phyloP scores from a whole-genome alignment of 1,140 invertebrate species.

The Leucophenga varia region DNA sequence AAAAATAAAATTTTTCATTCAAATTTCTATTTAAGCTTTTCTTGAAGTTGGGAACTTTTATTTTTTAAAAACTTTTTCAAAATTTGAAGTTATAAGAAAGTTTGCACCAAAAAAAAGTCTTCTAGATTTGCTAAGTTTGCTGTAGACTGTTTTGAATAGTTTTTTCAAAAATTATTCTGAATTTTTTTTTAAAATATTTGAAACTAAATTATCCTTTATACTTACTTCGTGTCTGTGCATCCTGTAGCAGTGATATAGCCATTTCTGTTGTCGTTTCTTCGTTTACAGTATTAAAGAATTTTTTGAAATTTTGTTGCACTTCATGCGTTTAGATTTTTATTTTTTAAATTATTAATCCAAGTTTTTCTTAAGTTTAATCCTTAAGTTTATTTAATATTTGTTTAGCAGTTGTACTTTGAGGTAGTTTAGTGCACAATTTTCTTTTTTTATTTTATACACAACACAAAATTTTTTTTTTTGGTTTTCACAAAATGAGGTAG shows the following conservation, averaged over 20 bases:
- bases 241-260: slow-evolving; percentile 54
- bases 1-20: too few species aligned
- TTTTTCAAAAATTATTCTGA: too few species aligned
- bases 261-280: slow-evolving; percentile 23
- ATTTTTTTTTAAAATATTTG: background rate
- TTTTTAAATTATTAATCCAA: slow-evolving; percentile 6
- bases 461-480: too few species aligned
- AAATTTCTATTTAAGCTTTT: too few species aligned
- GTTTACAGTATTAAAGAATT: slow-evolving; percentile 17
- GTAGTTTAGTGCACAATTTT: slow-evolving; percentile 31
- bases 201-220: slow-evolving; percentile 6
- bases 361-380: background rate
- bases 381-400: slow-evolving; percentile 8
- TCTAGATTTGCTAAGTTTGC: too few species aligned
- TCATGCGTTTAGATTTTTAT: slow-evolving; percentile 17
- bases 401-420: slow-evolving; percentile 44
- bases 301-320: slow-evolving; percentile 10
- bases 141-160: too few species aligned
- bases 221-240: slow-evolving; percentile 56
- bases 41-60: too few species aligned
- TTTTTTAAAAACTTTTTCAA: too few species aligned
- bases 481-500: slow-evolving; percentile 50
- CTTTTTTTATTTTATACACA: slow-evolving; percentile 5
- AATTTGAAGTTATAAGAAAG: too few species aligned
- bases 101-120: too few species aligned